Evolutionary conservation across 2,797 vertebrate species (phyloP).

Genomic region (Acanthopagrus latus): DNA sequence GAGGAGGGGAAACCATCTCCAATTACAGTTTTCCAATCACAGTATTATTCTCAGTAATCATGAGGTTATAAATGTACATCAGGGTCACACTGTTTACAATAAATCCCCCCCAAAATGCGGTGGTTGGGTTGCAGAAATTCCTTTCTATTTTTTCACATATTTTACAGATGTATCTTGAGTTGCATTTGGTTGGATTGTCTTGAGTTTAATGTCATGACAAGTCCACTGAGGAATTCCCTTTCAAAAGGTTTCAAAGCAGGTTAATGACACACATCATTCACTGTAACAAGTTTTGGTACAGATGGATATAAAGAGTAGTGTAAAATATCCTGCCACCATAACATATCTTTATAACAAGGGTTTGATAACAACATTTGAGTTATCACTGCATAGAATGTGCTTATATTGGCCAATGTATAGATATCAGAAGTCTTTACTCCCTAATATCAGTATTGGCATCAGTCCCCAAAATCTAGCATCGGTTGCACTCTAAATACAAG

Average conservation of each 20-base stretch:
- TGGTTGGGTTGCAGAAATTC: background rate
- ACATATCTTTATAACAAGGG: too few relatives aligned
- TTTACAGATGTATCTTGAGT: background rate
- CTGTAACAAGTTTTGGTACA: background rate
- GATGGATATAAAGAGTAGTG: background rate
- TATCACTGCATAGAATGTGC: too few relatives aligned
- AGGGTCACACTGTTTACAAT: background rate
- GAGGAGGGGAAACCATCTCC: background rate
- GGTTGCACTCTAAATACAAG: too few relatives aligned
- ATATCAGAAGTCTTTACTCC: too few relatives aligned
- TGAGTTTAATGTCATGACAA: background rate
- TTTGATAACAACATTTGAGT: too few relatives aligned
- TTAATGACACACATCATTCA: background rate
- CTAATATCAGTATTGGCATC: too few relatives aligned
- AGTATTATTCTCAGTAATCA: background rate
- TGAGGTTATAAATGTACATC: background rate
- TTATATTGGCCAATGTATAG: too few relatives aligned
- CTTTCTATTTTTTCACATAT: background rate
- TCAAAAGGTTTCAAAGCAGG: background rate
- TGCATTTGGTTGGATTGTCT: background rate
- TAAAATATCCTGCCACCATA: too few relatives aligned
- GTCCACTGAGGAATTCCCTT: too few relatives aligned
- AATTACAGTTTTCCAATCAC: background rate
- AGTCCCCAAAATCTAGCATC: too few relatives aligned
- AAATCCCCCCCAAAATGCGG: background rate